A percentile compares a stretch with the other conserved stretches of the same genome.
These are phyloP conservation scores for Glaucidium brasilianum DNA, from an alignment of 2,113 vertebrate species.

Conservation along the genomic window DNA sequence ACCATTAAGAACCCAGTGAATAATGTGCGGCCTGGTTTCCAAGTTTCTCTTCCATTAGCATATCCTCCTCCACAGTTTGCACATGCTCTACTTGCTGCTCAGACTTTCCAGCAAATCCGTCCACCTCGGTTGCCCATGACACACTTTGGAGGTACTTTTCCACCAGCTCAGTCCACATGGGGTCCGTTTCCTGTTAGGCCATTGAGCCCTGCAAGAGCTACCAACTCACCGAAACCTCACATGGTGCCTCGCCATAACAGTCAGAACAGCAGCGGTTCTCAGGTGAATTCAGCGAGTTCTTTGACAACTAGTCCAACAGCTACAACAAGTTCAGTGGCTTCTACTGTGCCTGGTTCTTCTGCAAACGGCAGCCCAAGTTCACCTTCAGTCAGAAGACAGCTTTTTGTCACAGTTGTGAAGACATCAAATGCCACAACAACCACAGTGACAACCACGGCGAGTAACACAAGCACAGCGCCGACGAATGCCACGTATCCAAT, in stretches of 20 bases:
- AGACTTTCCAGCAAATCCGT: slow-evolving; percentile 99
- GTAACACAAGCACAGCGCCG: slow-evolving; percentile 74
- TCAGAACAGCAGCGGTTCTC: slow-evolving; percentile 84
- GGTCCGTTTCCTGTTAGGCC: slow-evolving; percentile 96
- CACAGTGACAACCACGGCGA: slow-evolving; percentile 78
- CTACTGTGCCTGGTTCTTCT: slow-evolving; percentile 75
- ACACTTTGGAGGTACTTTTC: slow-evolving; percentile 96
- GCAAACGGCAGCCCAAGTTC: slow-evolving; percentile 82
- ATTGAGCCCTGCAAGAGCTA: slow-evolving; percentile 92
- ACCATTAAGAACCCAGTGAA: slow-evolving; percentile 88
- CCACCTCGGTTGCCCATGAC: slow-evolving; percentile 97
- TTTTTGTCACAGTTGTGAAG: slow-evolving; percentile 91
- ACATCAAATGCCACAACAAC: slow-evolving; percentile 76
- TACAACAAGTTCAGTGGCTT: slow-evolving; percentile 72
- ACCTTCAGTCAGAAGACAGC: slow-evolving; percentile 92
- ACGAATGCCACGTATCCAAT: slow-evolving; percentile 76
- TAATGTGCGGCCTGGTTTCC: slow-evolving; percentile 92
- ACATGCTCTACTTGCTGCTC: slow-evolving; percentile 91
- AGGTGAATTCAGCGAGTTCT: slow-evolving; percentile 76
- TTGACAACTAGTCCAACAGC: slow-evolving; percentile 73
- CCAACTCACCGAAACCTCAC: slow-evolving; percentile 94
- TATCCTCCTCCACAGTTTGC: slow-evolving; percentile 96
- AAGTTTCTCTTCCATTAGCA: slow-evolving; percentile 91
- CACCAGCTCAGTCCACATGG: slow-evolving; percentile 94
- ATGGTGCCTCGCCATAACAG: slow-evolving; percentile 83